Base-by-base conservation (phyloP, 2,888 invertebrate genomes). In the Leptopilina syphax region DNA sequence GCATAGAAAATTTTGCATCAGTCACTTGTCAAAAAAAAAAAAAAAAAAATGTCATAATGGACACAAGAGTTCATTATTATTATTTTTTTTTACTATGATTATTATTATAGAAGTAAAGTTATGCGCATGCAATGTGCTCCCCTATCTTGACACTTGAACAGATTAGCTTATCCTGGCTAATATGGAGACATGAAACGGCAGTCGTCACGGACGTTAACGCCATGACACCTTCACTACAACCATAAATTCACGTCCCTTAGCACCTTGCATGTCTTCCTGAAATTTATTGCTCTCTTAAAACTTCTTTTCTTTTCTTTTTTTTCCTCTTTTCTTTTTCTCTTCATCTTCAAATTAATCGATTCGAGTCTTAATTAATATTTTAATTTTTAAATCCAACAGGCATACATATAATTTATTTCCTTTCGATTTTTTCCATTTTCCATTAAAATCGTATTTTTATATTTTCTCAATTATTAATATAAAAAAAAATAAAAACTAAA, bases 191-290 rank as follows among this genome's bases (percentile, higher is more conserved):
- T 70, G 54, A 70, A 70, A 54, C 54, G 70, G 70, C 70, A 70
- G 70, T 70, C 50, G 70, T 73, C 70, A 73, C 70, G 70, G 70
- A 73, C 54, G 54, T 57, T 73, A 57, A 73, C 70, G 70, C 34
- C 57, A n/a, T 57, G 70, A 73, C 70, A 73, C 70, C 54, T 73
- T 57, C 70, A 57, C 54, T 73, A 57, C 70, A 73, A 54, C 70
- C 70, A 73, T 73, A 73, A 73, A 73, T 73, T 73, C 70, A 73
- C 54, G 70, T 73, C 34, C n/a, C 13, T 12, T 34, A 57, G 13
- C 70, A 73, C 70, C 70, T 57, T 57, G 54, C 54, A 73, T 54
- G 57, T 73, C 70, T 57, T 73, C 70, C 57, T 54, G 57, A 73
- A 73, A 57, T 73, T 73, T 57, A 73, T 73, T 57, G 54, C 12